A percentile compares a stretch with the other conserved stretches of the same genome.
Conservation (phyloP, 2,888 invertebrate species). For the Lepidocyrtinus sp. region DNA sequence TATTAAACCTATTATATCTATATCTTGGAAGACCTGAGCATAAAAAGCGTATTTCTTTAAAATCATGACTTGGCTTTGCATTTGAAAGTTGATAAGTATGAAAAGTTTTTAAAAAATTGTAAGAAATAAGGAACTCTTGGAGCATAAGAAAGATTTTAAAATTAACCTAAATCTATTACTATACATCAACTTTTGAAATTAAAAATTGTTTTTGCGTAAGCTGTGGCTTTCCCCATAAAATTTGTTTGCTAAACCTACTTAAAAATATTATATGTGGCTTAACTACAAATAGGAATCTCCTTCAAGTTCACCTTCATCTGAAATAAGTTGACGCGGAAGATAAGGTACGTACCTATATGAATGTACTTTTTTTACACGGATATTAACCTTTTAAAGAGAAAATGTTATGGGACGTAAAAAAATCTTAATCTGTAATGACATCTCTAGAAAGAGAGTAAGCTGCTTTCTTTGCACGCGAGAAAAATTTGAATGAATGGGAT, state of each 20-base stretch:
- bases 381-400: no score
- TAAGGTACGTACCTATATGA: no score
- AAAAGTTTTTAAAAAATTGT: no score
- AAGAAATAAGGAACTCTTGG: no score
- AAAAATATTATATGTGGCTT: no score
- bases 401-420: no score
- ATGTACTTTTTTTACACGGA: no score
- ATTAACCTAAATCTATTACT: no score
- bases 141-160: no score
- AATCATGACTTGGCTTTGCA: not conserved
- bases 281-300: constrained; percentile 14
- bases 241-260: not conserved
- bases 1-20: not conserved
- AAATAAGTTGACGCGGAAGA: no score
- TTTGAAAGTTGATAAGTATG: not conserved
- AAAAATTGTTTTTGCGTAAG: constrained; percentile 10
- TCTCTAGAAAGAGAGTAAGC: no score
- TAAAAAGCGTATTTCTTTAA: not conserved
- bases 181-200: not conserved
- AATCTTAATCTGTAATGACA: no score
- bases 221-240: constrained; percentile 20
- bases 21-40: not conserved
- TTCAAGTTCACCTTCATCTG: constrained; percentile 80
- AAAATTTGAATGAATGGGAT: not conserved
- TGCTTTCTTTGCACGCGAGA: not conserved